These are phyloP conservation scores for Zeus faber DNA, from an alignment of 2,113 vertebrate genomes.

Conservation along the genomic window DNA sequence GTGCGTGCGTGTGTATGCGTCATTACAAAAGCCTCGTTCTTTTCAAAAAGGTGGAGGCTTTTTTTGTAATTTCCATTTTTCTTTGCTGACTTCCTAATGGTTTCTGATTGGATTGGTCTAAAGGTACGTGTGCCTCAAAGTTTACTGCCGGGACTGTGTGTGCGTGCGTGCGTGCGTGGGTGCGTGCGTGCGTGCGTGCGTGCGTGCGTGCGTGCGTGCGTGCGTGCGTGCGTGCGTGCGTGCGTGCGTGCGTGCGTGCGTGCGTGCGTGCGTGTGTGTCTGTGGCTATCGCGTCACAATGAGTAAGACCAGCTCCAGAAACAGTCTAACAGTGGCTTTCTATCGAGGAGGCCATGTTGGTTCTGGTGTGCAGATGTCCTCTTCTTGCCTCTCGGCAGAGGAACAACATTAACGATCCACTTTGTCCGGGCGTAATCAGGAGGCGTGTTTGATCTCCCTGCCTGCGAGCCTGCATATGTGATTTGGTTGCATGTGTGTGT, in stretches of 20 bases:
- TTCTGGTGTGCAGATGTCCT: conserved; percentile 1
- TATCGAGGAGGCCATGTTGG: background rate
- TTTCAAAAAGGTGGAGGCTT: no score
- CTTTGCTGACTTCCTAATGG: conserved; percentile 11
- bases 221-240: background rate
- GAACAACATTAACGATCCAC: no score
- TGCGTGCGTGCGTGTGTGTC: conserved; percentile 22
- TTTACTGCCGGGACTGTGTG: background rate
- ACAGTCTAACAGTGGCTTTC: no score
- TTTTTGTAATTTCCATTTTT: conserved; percentile 19
- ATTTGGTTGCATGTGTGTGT: no score
- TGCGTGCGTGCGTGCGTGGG: conserved; percentile 1
- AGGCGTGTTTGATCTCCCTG: no score
- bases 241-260: conserved; percentile 21
- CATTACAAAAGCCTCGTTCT: no score
- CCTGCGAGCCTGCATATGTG: background rate
- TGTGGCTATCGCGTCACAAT: no score
- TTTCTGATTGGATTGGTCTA: background rate
- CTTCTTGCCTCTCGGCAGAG: no score
- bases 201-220: conserved; percentile 6
- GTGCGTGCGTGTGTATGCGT: background rate
- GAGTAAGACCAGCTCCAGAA: no score
- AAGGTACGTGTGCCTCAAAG: background rate
- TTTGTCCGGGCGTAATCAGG: background rate
- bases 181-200: conserved; percentile 7